Percentiles rank a stretch among this genome's conserved stretches.
These are phyloP conservation scores for Actenoides lindsayi DNA, from an alignment of 2,113 vertebrate species.

Conservation along the genomic window DNA sequence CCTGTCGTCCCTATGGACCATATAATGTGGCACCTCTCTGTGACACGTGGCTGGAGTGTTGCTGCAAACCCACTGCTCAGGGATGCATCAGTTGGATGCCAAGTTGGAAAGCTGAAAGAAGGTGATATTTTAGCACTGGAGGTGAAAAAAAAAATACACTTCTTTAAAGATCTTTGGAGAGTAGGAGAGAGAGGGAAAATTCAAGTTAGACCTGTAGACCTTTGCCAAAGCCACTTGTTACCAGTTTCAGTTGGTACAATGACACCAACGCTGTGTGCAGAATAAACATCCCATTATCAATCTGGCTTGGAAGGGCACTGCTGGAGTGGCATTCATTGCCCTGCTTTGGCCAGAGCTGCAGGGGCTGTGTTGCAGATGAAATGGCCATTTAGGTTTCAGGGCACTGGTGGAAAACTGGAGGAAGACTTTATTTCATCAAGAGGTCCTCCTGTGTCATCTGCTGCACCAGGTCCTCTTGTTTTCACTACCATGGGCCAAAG, in stretches of 20 bases:
- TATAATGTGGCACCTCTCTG: neutral
- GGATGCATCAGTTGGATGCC: neutral
- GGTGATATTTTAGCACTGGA: neutral
- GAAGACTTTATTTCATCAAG: neutral
- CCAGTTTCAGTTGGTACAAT: neutral
- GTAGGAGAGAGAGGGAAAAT: neutral
- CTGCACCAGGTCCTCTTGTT: neutral
- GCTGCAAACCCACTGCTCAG: neutral
- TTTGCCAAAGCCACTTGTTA: neutral
- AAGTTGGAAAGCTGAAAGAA: neutral
- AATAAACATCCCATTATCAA: neutral
- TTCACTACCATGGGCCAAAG: fast-evolving
- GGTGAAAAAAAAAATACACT: neutral
- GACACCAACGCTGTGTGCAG: too few species aligned
- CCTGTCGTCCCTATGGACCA: neutral
- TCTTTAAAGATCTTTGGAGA: neutral
- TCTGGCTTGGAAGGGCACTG: neutral
- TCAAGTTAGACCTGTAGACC: neutral
- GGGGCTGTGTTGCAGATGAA: fast-evolving
- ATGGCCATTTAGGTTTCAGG: neutral
- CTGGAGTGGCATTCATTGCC: fast-evolving
- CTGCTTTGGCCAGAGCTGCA: neutral
- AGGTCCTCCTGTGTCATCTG: neutral
- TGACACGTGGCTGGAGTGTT: fast-evolving
- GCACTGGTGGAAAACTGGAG: neutral